Conservation (phyloP, 2,888 invertebrate genomes). For the Agrotis ipsilon region DNA sequence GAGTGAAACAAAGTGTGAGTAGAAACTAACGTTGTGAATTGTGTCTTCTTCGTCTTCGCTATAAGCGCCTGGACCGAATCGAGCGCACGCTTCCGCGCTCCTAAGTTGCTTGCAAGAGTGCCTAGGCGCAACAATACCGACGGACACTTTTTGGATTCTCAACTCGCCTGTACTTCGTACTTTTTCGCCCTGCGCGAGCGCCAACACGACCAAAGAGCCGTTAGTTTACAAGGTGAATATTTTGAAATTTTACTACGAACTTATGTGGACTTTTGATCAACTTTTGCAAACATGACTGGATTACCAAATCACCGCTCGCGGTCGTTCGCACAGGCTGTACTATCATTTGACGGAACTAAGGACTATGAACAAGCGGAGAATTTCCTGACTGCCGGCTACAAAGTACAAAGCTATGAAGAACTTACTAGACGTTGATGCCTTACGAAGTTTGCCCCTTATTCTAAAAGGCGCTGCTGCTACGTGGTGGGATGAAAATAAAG, state of each 20-base stretch:
- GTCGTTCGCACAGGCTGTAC: constrained; percentile 45
- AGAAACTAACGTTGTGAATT: background rate
- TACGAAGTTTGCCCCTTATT: constrained; percentile 41
- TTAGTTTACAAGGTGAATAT: background rate
- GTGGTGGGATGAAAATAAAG: constrained; percentile 52
- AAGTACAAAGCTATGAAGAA: constrained; percentile 49
- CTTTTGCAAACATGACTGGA: constrained; percentile 5
- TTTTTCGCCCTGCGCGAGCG: background rate
- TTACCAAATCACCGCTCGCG: constrained; percentile 46
- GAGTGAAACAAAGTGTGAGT: constrained; percentile 8
- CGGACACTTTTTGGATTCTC: constrained; percentile 30
- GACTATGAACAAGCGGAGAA: constrained; percentile 46
- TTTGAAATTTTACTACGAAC: background rate
- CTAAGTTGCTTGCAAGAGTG: background rate
- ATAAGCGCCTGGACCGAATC: constrained; percentile 18
- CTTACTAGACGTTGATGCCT: constrained; percentile 44
- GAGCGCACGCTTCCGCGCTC: background rate
- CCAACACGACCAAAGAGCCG: background rate
- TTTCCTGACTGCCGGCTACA: constrained; percentile 40
- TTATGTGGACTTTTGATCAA: background rate
- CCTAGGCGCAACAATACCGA: background rate
- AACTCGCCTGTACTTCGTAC: background rate
- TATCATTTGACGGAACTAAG: constrained; percentile 40
- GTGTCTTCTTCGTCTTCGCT: background rate
- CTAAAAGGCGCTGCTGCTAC: constrained; percentile 44